These are phyloP conservation scores for Leptinotarsa peninsularis DNA, from an alignment of 2,888 invertebrate species.

Conservation along the genomic window DNA sequence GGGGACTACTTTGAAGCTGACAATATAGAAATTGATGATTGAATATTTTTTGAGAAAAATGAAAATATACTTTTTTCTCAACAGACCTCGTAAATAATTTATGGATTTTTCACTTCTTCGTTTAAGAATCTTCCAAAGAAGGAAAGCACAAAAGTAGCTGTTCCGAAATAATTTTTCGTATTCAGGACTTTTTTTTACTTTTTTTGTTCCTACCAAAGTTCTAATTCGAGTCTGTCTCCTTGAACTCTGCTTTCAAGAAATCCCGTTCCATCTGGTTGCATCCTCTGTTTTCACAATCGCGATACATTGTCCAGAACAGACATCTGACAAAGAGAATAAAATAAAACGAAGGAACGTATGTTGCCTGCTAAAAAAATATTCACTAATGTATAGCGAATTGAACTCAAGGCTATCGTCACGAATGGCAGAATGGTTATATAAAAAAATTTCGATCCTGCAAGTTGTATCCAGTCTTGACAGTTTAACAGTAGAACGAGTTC, in stretches of 20 bases:
- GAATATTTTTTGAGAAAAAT: too few species aligned
- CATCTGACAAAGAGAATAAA: background rate
- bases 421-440: background rate
- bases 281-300: background rate
- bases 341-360: background rate
- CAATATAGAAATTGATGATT: too few species aligned
- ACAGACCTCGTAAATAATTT: too few species aligned
- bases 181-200: too few species aligned
- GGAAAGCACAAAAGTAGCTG: too few species aligned
- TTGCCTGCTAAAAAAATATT: background rate
- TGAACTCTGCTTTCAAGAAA: background rate
- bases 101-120: too few species aligned
- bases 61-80: too few species aligned
- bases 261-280: constrained; percentile 9
- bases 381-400: background rate
- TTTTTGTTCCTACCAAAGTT: too few species aligned
- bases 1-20: too few species aligned
- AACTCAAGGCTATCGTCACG: background rate
- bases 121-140: too few species aligned
- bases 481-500: background rate
- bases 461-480: background rate
- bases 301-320: background rate
- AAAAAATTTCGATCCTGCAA: background rate
- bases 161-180: too few species aligned
- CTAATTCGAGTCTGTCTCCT: background rate